A percentile compares a stretch with the other conserved stretches of the same genome.
These are phyloP conservation scores for Onthophagus taurus DNA, from an alignment of 1,140 invertebrate genomes.

Conservation along the genomic window DNA sequence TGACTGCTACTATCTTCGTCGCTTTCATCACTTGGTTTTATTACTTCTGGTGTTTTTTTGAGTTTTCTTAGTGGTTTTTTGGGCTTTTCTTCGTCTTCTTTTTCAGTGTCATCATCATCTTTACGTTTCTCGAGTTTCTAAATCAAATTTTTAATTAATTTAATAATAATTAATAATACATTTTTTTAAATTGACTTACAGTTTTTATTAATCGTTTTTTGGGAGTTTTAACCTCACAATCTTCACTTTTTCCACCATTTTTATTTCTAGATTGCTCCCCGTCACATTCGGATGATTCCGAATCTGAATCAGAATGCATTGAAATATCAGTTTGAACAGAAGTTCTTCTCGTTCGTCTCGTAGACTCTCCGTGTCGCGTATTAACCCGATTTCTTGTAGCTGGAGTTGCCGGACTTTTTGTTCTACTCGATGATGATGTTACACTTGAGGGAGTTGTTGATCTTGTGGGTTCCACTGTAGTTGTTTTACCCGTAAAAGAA, in stretches of 20 bases:
- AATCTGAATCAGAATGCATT: conserved; percentile 49
- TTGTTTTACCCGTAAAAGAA: conserved; percentile 28
- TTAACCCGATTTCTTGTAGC: conserved; percentile 27
- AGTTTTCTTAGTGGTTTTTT: conserved; percentile 24
- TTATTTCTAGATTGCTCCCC: conserved; percentile 28
- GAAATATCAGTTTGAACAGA: conserved; percentile 50
- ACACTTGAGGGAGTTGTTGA: conserved; percentile 52
- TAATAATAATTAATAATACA: neutral
- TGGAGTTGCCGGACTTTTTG: conserved; percentile 52
- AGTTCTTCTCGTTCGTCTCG: conserved; percentile 36
- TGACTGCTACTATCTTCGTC: conserved; percentile 30
- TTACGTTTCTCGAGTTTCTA: conserved; percentile 33
- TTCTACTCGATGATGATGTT: conserved; percentile 49
- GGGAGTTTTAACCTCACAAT: conserved; percentile 8
- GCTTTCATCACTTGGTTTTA: conserved; percentile 26
- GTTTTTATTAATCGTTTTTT: conserved; percentile 13
- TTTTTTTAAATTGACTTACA: conserved; percentile 10
- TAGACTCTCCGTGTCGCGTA: conserved; percentile 21
- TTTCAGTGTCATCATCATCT: conserved; percentile 35
- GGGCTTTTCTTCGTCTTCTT: conserved; percentile 31
- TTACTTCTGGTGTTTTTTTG: conserved; percentile 24
- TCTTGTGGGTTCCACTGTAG: conserved; percentile 38
- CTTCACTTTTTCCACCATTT: conserved; percentile 37
- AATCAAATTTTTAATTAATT: conserved; percentile 2
- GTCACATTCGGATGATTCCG: conserved; percentile 36